phyloP scores from a whole-genome alignment of 1,140 invertebrate genomes.

The Listronotus oregonensis region DNA sequence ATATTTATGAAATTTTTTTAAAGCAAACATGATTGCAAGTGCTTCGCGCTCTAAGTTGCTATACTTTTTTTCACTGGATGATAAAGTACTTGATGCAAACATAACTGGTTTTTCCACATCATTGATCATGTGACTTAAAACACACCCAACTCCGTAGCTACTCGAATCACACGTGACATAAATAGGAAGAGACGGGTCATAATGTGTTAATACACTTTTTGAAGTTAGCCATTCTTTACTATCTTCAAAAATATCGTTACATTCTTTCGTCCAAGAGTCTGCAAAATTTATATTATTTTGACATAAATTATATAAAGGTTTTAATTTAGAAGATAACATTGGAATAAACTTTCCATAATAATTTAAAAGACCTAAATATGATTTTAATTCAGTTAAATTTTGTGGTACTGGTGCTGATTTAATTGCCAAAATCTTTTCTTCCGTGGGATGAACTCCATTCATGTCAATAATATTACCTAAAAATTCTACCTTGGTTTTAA shows the following conservation, averaged over 20 bases:
- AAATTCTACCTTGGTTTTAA: slow-evolving; percentile 46
- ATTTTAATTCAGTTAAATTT: slow-evolving; percentile 48
- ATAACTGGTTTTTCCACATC: slow-evolving; percentile 48
- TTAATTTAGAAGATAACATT: slow-evolving; percentile 50
- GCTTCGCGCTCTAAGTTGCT: no score
- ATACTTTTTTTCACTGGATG: slow-evolving; percentile 37
- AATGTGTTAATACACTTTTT: slow-evolving; percentile 45
- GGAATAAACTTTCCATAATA: slow-evolving; percentile 55
- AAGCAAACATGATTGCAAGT: no score
- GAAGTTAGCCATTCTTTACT: slow-evolving; percentile 45
- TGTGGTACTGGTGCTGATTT: slow-evolving; percentile 44
- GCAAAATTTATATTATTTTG: slow-evolving; percentile 48
- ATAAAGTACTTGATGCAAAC: slow-evolving; percentile 46
- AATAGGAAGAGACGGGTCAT: slow-evolving; percentile 43
- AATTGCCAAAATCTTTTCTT: slow-evolving; percentile 52
- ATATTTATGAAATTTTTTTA: no score
- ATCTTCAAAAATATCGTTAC: slow-evolving; percentile 46
- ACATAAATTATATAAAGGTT: slow-evolving; percentile 53
- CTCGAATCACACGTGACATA: slow-evolving; percentile 49
- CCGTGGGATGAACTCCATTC: slow-evolving; percentile 51
- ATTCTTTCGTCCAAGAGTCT: slow-evolving; percentile 45
- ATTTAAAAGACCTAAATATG: slow-evolving; percentile 55
- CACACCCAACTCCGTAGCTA: slow-evolving; percentile 50
- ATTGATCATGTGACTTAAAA: slow-evolving; percentile 48
- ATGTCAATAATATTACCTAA: slow-evolving; percentile 53